A percentile compares a stretch with the other conserved stretches of the same genome.
phyloP scores from a whole-genome alignment of 2,888 invertebrate species.

The Campaea margaritaria region DNA sequence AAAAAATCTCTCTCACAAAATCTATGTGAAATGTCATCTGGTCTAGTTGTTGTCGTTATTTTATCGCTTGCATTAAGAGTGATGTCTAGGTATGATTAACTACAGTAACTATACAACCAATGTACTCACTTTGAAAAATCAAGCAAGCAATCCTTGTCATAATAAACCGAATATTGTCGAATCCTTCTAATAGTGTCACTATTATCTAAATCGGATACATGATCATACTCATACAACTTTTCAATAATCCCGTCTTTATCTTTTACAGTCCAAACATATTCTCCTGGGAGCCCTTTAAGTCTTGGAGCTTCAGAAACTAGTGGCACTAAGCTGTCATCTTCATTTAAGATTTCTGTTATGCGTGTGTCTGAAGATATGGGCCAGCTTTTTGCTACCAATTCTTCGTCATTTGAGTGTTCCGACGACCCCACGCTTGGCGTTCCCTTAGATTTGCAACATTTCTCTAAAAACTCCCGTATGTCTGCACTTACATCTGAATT shows the following conservation, averaged over 20 bases:
- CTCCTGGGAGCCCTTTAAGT: slow-evolving; percentile 70
- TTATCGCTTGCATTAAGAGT: too few relatives aligned
- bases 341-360: slow-evolving; percentile 46
- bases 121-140: slow-evolving; percentile 62
- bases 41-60: too few relatives aligned
- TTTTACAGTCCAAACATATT: slow-evolving; percentile 75
- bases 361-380: slow-evolving; percentile 30
- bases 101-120: too few relatives aligned
- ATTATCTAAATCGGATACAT: slow-evolving; percentile 59
- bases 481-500: slow-evolving; percentile 64
- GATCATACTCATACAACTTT: slow-evolving; percentile 74
- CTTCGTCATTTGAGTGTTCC: slow-evolving; percentile 20
- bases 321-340: slow-evolving; percentile 47
- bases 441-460: slow-evolving; percentile 31
- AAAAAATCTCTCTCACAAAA: too few relatives aligned
- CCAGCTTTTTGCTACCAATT: slow-evolving; percentile 29
- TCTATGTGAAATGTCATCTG: too few relatives aligned
- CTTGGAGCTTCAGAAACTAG: slow-evolving; percentile 58
- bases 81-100: too few relatives aligned
- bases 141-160: slow-evolving; percentile 72
- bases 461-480: slow-evolving; percentile 62
- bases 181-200: slow-evolving; percentile 71
- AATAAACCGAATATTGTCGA: slow-evolving; percentile 75
- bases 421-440: slow-evolving; percentile 31
- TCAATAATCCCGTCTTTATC: slow-evolving; percentile 75